Conservation (phyloP, 2,113 vertebrate species). For the Pelusios castaneus region DNA sequence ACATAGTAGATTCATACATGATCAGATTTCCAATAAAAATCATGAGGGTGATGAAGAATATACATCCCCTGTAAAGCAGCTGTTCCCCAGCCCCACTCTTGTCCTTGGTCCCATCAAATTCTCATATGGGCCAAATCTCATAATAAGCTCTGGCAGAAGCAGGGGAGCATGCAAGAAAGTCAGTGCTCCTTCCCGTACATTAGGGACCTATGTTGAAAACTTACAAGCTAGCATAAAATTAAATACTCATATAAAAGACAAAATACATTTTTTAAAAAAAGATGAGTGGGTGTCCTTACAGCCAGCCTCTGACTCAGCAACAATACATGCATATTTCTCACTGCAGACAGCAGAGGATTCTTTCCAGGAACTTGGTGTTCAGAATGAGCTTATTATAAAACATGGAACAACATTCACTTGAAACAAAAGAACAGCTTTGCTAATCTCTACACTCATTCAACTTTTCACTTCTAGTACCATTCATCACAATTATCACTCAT, state of each 20-base stretch:
- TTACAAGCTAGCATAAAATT: not conserved
- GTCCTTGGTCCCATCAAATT: not conserved
- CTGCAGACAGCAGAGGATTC: not conserved
- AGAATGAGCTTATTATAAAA: not conserved
- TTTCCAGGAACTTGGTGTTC: not conserved
- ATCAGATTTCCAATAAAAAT: not conserved
- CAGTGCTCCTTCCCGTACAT: not conserved
- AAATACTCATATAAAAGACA: not conserved
- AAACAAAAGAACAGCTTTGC: not conserved
- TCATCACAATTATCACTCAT: not conserved
- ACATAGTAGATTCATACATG: not conserved
- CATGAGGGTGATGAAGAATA: not conserved
- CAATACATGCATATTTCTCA: not conserved
- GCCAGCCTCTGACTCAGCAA: not conserved
- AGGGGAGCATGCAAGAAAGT: not conserved
- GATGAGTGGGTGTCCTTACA: not conserved
- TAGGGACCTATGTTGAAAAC: not conserved
- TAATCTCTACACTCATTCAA: not conserved
- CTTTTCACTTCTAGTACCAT: not conserved
- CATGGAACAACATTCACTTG: not conserved
- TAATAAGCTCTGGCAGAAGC: not conserved
- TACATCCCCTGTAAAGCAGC: not conserved
- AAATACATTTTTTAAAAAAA: not conserved
- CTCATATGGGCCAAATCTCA: not conserved
- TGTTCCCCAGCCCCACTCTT: not conserved